Conservation (phyloP, 2,888 invertebrate species). For the Nasonia oneida region DNA sequence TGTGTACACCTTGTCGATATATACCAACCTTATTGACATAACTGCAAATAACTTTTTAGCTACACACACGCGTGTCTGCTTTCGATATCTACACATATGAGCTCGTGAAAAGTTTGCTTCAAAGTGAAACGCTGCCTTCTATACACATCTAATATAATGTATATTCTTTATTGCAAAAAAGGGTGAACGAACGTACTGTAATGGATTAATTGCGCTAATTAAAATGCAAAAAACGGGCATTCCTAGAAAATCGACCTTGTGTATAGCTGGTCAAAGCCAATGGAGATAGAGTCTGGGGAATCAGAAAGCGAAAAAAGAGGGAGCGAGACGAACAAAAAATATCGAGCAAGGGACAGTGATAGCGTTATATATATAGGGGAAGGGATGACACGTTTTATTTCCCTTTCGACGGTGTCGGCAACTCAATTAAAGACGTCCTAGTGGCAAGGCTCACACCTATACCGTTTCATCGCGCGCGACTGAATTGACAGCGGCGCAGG, state of each 20-base stretch:
- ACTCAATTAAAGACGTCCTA: constrained; percentile 79
- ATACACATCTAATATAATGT: no score
- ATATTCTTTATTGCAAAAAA: not conserved
- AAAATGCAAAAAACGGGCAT: not conserved
- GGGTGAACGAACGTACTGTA: not conserved
- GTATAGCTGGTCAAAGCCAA: not conserved
- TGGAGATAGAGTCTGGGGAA: constrained; percentile 28
- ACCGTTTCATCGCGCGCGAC: constrained; percentile 37
- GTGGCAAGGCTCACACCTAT: constrained; percentile 67
- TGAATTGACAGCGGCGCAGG: constrained; percentile 55
- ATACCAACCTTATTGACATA: constrained; percentile 21
- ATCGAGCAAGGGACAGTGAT: constrained; percentile 39
- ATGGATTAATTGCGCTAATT: not conserved
- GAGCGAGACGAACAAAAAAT: constrained; percentile 19
- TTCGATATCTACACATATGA: not conserved
- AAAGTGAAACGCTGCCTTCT: no score
- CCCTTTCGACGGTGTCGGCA: constrained; percentile 73
- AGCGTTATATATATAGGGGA: constrained; percentile 39
- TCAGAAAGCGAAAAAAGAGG: constrained; percentile 32
- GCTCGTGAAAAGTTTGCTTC: no score
- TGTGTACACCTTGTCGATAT: not conserved
- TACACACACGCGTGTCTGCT: not conserved
- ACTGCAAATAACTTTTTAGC: not conserved
- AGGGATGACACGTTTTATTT: constrained; percentile 74
- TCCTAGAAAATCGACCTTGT: not conserved